These are phyloP conservation scores for Unio delphinus DNA, from an alignment of 2,888 invertebrate genomes.

Conservation along the genomic window DNA sequence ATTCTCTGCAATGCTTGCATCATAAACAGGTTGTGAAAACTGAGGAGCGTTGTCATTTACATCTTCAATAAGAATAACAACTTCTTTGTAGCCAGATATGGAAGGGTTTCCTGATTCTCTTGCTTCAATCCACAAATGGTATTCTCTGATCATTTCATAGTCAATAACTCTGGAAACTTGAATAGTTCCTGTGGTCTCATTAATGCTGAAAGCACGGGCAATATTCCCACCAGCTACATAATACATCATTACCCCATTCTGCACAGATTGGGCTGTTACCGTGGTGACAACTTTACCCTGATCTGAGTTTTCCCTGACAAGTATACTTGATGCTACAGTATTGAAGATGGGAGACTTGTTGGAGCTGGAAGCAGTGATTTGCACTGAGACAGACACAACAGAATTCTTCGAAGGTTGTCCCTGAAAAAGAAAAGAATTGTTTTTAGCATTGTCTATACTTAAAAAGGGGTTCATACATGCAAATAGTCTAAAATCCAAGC, in stretches of 20 bases:
- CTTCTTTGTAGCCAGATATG: slow-evolving; percentile 44
- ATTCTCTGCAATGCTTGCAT: slow-evolving; percentile 84
- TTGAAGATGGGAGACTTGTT: slow-evolving; percentile 84
- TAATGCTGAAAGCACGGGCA: slow-evolving; percentile 76
- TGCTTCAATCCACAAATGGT: slow-evolving; percentile 61
- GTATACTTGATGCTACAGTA: slow-evolving; percentile 70
- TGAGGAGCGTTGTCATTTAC: slow-evolving; percentile 93
- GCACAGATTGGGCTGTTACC: slow-evolving; percentile 83
- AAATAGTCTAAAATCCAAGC: too few relatives aligned
- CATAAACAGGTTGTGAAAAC: slow-evolving; percentile 83
- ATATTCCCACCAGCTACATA: slow-evolving; percentile 95
- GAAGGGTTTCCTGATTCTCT: slow-evolving; percentile 73
- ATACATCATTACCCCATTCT: slow-evolving; percentile 72
- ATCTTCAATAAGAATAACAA: slow-evolving; percentile 92
- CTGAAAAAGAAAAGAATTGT: slow-evolving; percentile 28
- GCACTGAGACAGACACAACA: slow-evolving; percentile 83
- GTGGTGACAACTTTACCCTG: slow-evolving; percentile 79
- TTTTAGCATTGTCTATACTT: too few relatives aligned
- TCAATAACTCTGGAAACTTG: slow-evolving; percentile 49
- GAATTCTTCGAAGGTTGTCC: slow-evolving; percentile 81
- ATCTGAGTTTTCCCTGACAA: slow-evolving; percentile 74
- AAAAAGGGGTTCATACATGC: too few relatives aligned
- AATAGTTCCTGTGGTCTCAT: slow-evolving; percentile 41
- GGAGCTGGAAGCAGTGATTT: slow-evolving; percentile 80
- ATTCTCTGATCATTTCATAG: slow-evolving; percentile 52